Percentiles rank a stretch among this genome's conserved stretches.
phyloP scores from a whole-genome alignment of 2,888 invertebrate genomes.

The Alviniconcha strummeri region DNA sequence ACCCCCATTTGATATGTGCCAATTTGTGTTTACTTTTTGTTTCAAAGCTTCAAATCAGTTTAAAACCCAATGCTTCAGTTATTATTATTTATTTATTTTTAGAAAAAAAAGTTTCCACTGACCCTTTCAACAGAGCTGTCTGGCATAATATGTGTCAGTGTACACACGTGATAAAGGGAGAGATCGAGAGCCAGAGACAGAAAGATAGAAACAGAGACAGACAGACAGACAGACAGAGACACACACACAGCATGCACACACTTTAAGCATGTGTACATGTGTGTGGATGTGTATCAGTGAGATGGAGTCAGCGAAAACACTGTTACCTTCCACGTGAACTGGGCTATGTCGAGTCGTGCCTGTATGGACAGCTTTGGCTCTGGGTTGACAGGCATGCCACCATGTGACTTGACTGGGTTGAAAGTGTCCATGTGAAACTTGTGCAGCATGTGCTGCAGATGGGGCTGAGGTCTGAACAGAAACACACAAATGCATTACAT shows the following conservation, averaged over 20 bases:
- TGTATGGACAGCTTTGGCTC: constrained; percentile 50
- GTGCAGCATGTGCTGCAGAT: constrained; percentile 56
- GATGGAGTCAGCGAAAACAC: not conserved
- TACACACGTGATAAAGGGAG: no score
- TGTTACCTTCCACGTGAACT: constrained; percentile 51
- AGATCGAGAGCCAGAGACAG: no score
- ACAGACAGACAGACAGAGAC: not conserved
- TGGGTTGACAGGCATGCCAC: constrained; percentile 41
- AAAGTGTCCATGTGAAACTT: constrained; percentile 62
- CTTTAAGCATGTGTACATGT: not conserved
- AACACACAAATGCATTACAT: not conserved
- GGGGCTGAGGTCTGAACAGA: constrained; percentile 54
- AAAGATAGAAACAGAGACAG: not conserved
- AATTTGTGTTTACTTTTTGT: no score
- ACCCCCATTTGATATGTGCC: no score
- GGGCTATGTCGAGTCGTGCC: constrained; percentile 54
- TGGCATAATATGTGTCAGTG: no score
- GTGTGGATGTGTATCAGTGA: no score
- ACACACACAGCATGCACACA: not conserved
- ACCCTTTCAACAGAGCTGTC: no score
- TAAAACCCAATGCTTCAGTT: no score
- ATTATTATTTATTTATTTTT: no score
- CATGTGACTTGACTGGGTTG: constrained; percentile 50
- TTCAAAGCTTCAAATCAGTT: no score
- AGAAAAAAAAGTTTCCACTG: no score